These are phyloP conservation scores for Apteryx owenii DNA, from an alignment of 2,113 vertebrate species.

Conservation along the genomic window DNA sequence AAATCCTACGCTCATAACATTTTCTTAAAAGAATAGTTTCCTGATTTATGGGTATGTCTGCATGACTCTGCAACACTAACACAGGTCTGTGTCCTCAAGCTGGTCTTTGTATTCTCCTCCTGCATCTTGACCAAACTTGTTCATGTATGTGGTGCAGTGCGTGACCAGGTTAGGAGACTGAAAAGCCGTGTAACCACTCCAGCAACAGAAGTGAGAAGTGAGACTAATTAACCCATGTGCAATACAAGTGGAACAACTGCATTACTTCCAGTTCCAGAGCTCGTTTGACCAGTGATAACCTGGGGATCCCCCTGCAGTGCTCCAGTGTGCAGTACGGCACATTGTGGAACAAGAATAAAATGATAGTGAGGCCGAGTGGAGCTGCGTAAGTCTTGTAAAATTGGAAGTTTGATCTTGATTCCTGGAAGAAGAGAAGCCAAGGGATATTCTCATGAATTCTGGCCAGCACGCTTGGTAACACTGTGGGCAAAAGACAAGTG, in stretches of 20 bases:
- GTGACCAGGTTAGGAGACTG: background rate
- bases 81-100: background rate
- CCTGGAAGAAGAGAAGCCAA: background rate
- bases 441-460: background rate
- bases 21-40: background rate
- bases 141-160: background rate
- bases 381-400: background rate
- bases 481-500: background rate
- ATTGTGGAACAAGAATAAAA: background rate
- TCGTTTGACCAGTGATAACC: background rate
- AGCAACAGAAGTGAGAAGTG: background rate
- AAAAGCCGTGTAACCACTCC: background rate
- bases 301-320: background rate
- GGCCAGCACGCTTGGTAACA: background rate
- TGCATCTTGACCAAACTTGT: too few species aligned
- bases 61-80: background rate
- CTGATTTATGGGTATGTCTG: background rate
- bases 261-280: background rate
- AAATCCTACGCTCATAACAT: background rate
- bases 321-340: background rate
- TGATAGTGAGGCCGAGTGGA: background rate
- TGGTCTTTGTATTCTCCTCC: too few species aligned
- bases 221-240: background rate
- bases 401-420: background rate
- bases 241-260: background rate